Evolutionary conservation across 2,113 vertebrate species (phyloP).

Genomic region (Isurus oxyrinchus): DNA sequence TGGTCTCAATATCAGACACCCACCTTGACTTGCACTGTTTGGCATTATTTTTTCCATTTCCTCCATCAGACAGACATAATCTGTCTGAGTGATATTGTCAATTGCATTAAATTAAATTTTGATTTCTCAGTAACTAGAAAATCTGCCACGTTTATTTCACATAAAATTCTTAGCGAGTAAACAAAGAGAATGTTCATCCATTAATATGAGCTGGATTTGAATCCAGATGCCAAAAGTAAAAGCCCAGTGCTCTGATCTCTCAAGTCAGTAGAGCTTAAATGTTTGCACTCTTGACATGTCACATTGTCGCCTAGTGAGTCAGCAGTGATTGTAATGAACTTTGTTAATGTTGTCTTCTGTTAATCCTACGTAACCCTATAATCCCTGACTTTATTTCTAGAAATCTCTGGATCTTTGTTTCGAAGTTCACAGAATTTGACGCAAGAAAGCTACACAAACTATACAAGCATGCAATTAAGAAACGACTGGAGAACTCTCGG

Average conservation of each 20-base stretch:
- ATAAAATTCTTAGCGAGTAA: background rate
- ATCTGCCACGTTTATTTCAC: background rate
- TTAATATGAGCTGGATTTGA: background rate
- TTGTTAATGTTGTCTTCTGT: background rate
- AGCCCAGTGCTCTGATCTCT: no score
- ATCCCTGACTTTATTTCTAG: constrained; percentile 51
- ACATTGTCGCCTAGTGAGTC: background rate
- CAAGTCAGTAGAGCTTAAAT: background rate
- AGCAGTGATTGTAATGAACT: background rate
- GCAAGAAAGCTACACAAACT: constrained; percentile 94
- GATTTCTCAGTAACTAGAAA: background rate
- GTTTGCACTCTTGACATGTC: background rate
- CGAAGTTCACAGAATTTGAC: constrained; percentile 98
- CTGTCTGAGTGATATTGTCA: background rate
- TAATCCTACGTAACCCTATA: background rate
- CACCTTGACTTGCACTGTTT: background rate
- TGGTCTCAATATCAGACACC: background rate
- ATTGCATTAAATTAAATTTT: background rate
- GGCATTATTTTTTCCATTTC: background rate
- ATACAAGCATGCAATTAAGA: constrained; percentile 98
- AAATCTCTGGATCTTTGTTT: constrained; percentile 98
- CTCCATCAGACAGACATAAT: background rate
- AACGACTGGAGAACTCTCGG: constrained; percentile 85
- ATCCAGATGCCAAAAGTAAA: background rate
- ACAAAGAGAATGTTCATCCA: background rate